Base-by-base conservation (phyloP, 2,888 invertebrate species). In the Hyles lineata region DNA sequence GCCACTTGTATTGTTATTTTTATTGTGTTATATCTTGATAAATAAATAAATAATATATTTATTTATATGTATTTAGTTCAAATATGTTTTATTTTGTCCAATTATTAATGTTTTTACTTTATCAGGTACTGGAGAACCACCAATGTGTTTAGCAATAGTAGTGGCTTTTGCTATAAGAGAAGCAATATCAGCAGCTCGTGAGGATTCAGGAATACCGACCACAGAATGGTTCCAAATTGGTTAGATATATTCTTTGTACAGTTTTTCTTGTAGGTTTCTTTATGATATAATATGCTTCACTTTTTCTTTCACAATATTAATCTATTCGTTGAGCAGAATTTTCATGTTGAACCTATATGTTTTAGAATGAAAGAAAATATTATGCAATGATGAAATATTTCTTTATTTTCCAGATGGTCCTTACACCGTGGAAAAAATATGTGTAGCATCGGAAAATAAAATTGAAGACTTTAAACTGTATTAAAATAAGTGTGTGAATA, bases 131-230 rank as follows among this genome's bases (percentile, higher is more conserved):
- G 94, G 92, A 8, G 96, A 96, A 78, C 95, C 96, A 17, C 90
- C 95, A 0, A 82, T 92, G 0, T 95, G 94, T 75, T 79, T 95
- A 77, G 82, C 94, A 1, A 83, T 95, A 1, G 85, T 88, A 0
- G 87, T 95, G 3, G 92, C 96, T 8, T 90, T 96, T 71, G 97
- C 97, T 2, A 87, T 97, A 55, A 94, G 96, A 69, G 91, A 96
- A 78, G 97, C 97, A 0, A 86, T 97, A 11, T 91, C 95, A 74
- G 94, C 96, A 6, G 96, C 96, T 0, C 91, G 97, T 78, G 82
- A 82, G 25, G 96, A 97, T 67, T 92, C 95, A n/a, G 96, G 96
- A 59, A 85, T 92, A 61, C 90, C 89, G 0, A 88, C 89, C 11
- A 89, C 87, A 0, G 83, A 89, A 23, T 96, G 96, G 96, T 96